A percentile compares a stretch with the other conserved stretches of the same genome.
Conservation (phyloP, 2,113 vertebrate genomes). For the Lipotes vexillifer region DNA sequence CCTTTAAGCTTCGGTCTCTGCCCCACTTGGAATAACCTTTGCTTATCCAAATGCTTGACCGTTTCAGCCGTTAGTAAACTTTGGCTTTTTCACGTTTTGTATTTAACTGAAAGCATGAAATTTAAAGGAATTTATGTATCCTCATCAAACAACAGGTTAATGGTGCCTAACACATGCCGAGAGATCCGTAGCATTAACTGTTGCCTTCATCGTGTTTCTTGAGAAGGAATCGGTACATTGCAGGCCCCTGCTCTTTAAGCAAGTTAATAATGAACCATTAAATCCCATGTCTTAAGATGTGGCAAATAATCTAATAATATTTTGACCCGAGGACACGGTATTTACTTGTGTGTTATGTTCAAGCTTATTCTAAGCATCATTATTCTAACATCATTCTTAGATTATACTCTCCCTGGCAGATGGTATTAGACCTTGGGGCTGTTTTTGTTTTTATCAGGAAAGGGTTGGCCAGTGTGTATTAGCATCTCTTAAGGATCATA, state of each 20-base stretch:
- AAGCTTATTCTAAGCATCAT: background rate
- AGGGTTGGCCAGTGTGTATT: background rate
- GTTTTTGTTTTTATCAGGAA: background rate
- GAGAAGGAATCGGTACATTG: background rate
- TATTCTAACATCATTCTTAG: background rate
- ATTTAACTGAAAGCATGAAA: background rate
- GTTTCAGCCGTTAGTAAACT: background rate
- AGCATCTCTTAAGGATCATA: background rate
- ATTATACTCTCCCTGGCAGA: background rate
- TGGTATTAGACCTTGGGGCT: background rate
- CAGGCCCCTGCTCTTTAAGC: background rate
- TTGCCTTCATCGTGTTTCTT: background rate
- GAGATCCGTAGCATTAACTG: background rate
- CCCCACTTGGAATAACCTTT: background rate
- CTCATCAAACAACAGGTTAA: background rate
- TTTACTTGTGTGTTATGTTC: background rate
- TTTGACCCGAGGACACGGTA: background rate
- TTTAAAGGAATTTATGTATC: background rate
- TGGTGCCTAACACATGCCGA: background rate
- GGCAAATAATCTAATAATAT: background rate
- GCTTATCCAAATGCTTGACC: background rate
- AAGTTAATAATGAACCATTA: background rate
- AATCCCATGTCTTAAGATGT: background rate
- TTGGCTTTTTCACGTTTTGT: background rate
- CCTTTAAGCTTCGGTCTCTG: background rate